Conservation (phyloP, 2,113 vertebrate species). For the human (Homo sapiens) region DNA sequence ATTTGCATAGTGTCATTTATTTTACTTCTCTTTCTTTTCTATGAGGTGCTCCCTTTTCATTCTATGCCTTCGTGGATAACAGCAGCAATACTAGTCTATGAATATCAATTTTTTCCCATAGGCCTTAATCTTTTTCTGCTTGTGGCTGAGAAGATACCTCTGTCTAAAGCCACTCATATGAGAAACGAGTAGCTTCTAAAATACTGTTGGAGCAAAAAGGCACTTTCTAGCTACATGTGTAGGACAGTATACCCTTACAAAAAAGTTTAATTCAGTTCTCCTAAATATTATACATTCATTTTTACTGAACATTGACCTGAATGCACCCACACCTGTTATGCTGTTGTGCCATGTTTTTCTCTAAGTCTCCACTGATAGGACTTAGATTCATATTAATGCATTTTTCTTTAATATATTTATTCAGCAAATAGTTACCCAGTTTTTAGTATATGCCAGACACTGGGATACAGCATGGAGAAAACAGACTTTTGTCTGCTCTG, state of each 20-base stretch:
- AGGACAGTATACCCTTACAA: not conserved
- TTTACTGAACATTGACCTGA: not conserved
- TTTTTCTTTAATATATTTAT: not conserved
- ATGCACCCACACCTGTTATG: not conserved
- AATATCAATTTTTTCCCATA: not conserved
- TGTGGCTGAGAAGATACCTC: not conserved
- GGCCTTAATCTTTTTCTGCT: conserved; percentile 42
- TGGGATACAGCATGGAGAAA: not conserved
- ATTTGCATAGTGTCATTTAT: not conserved
- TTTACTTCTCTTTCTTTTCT: conserved; percentile 23
- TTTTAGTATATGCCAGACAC: not conserved
- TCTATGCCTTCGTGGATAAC: not conserved
- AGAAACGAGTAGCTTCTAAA: conserved; percentile 46
- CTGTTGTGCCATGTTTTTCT: not conserved
- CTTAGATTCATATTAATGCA: not conserved
- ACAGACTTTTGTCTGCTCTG: not conserved
- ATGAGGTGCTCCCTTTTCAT: not conserved
- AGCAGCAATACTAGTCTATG: not conserved
- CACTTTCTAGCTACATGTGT: not conserved
- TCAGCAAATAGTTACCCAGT: not conserved
- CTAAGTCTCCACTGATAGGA: not conserved
- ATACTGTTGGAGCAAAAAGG: not conserved
- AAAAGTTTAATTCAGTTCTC: not conserved
- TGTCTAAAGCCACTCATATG: not conserved
- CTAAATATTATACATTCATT: not conserved